phyloP scores from a whole-genome alignment of 2,888 invertebrate species.

The Uropetala carovei region DNA sequence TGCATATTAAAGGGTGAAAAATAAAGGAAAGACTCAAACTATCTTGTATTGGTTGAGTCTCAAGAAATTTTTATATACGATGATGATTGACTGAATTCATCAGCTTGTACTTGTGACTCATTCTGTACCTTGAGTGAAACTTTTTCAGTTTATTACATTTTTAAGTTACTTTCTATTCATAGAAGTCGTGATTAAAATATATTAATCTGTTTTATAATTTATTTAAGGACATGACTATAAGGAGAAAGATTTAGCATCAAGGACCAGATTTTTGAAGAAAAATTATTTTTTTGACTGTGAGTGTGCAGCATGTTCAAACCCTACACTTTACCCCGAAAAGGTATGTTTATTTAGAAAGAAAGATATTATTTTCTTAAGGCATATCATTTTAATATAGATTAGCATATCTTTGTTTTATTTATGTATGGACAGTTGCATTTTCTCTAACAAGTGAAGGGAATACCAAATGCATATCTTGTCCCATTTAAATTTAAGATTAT shows the following conservation, averaged over 20 bases:
- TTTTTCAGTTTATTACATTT: neutral
- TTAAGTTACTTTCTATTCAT: neutral
- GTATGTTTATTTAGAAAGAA: neutral
- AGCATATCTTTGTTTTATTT: neutral
- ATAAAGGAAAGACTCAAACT: neutral
- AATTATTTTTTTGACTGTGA: constrained; percentile 42
- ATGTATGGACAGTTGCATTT: neutral
- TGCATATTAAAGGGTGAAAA: no score
- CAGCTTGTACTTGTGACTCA: neutral
- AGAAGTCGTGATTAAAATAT: neutral
- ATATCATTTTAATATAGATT: neutral
- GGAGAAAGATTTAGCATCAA: constrained; percentile 17
- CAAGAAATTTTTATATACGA: neutral
- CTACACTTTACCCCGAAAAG: constrained; percentile 27
- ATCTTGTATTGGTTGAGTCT: neutral
- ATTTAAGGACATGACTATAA: constrained; percentile 45
- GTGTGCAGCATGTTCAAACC: constrained; percentile 46
- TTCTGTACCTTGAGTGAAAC: neutral
- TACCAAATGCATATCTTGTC: no score
- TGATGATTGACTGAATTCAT: neutral
- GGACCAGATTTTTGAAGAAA: constrained; percentile 41
- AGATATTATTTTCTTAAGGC: neutral
- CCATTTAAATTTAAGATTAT: no score
- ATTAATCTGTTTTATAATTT: neutral
- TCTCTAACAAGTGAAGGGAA: no score